Evolutionary conservation across 1,140 invertebrate genomes (phyloP), one percentile per base, ranked within the genome.

Genomic region (Drosophila nasuta): DNA sequence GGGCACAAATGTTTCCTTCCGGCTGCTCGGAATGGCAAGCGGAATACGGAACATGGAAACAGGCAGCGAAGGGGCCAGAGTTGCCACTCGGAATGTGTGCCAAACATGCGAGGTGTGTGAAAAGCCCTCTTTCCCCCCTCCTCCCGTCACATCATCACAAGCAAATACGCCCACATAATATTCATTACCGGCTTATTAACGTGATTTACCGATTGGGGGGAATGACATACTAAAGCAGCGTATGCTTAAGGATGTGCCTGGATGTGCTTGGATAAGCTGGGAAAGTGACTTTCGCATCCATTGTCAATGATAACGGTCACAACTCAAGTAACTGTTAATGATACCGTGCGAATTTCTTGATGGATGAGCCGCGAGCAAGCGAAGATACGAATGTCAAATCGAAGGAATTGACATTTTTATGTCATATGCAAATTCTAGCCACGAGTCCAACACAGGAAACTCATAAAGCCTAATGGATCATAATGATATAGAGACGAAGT

Each of bases 171-270:
- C 75, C 64, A 70, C 82, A 85, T 81, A 77, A 88, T 83, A 80
- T 80, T 87, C 83, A 87, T 88, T 87, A 87, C 83, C 77, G 75
- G 83, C 83, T 89, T 89, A 89, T 89, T 89, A 89, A 72, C 86
- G 85, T 89, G 85, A 89, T 89, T 89, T 89, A 87, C 83, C 70
- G 80, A 75, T 86, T 66, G 71, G 72, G 83, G 83, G 83, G 85
- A 68, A 85, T 88, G 83, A 82, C 73, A 63, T 51, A 56, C 38
- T 77, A 45, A 35, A 3, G 28, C 15, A 20, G 35, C 65, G 69
- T 25, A 82, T 65, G 57, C 58, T 67, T n/a, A 63, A 86, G 77
- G 81, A 85, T 80, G 60, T 66, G 79, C 56, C n/a, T 48, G 74
- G 73, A 20, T 66, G 73, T 51, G 49, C 28, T 51, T 60, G 25